Conservation (phyloP, 2,113 vertebrate species). For the Leptodactylus fuscus region DNA sequence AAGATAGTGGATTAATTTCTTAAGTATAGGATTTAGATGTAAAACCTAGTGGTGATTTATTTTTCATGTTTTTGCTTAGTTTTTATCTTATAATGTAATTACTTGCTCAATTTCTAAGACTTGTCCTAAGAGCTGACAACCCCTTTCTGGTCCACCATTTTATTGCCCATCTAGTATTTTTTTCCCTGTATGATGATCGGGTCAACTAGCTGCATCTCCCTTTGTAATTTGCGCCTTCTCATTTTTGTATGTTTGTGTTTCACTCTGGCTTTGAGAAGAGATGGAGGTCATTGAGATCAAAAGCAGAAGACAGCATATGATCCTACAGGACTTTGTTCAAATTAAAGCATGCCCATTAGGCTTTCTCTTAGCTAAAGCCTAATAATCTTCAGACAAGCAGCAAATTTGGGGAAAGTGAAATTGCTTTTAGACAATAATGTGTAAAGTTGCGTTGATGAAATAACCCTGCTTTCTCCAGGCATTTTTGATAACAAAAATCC, state of each 20-base stretch:
- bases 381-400: slow-evolving; percentile 57
- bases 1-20: no score
- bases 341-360: slow-evolving; percentile 55
- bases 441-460: slow-evolving; percentile 72
- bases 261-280: slow-evolving; percentile 35
- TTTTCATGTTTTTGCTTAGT: not conserved
- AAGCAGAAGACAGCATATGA: slow-evolving; percentile 47
- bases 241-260: slow-evolving; percentile 49
- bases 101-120: not conserved
- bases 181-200: not conserved
- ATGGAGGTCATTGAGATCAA: slow-evolving; percentile 50
- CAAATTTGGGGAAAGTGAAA: slow-evolving; percentile 58
- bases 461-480: slow-evolving; percentile 70
- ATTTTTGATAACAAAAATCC: slow-evolving; percentile 67
- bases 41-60: not conserved
- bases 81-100: not conserved
- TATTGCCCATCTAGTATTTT: not conserved
- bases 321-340: slow-evolving; percentile 54
- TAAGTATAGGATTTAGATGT: no score
- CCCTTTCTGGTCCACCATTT: not conserved
- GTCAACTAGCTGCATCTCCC: not conserved
- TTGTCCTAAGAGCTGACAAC: not conserved
- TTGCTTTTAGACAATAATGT: slow-evolving; percentile 58
- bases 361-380: slow-evolving; percentile 48
- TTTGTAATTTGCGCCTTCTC: slow-evolving; percentile 40